Conservation (phyloP, 2,888 invertebrate species). For the Steinernema carpocapsae region DNA sequence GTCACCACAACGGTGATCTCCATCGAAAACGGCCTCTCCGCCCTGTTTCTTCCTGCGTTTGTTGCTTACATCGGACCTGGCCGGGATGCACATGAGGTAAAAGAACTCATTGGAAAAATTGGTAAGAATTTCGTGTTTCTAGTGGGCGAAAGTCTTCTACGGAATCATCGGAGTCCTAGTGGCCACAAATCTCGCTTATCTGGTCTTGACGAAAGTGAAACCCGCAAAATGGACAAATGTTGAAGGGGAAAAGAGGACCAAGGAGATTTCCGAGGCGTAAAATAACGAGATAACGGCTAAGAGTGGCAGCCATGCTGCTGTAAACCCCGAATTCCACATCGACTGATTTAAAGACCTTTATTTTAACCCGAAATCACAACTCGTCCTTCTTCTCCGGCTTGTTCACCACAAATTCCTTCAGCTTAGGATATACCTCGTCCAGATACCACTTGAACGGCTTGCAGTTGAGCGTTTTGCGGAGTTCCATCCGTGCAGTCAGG, state of each 20-base stretch:
- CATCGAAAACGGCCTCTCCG: not conserved
- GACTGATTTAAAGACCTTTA: not conserved
- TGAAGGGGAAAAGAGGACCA: not conserved
- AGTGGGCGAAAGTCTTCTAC: slow-evolving; percentile 14
- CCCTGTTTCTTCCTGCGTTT: not conserved
- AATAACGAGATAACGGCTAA: no score
- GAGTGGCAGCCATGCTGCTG: no score
- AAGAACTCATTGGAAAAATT: not conserved
- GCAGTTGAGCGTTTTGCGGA: no score
- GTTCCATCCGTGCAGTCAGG: no score
- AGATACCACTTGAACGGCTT: slow-evolving; percentile 89
- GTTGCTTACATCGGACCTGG: not conserved
- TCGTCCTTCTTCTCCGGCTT: slow-evolving; percentile 17
- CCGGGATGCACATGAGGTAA: not conserved
- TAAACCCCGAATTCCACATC: no score
- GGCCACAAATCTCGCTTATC: not conserved
- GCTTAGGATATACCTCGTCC: slow-evolving; percentile 80
- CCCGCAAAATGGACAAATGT: not conserved
- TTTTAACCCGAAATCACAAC: no score
- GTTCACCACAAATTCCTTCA: slow-evolving; percentile 40
- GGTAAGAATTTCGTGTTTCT: not conserved
- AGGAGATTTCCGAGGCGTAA: no score
- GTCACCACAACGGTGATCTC: not conserved
- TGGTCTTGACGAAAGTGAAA: not conserved
- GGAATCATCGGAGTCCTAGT: not conserved